These are phyloP conservation scores for Pterocles burchelli DNA, from an alignment of 2,113 vertebrate species.

Conservation along the genomic window DNA sequence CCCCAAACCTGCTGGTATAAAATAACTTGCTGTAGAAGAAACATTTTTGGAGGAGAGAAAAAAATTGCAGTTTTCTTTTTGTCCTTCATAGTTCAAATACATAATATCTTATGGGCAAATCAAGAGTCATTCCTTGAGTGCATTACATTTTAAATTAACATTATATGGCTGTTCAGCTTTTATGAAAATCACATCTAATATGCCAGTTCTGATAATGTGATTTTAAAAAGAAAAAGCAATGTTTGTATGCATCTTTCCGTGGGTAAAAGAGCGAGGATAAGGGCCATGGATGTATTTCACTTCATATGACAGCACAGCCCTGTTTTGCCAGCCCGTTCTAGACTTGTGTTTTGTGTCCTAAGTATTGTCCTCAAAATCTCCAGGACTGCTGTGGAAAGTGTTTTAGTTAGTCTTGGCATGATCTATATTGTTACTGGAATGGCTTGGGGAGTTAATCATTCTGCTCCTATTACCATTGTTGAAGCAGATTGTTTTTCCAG, in stretches of 20 bases:
- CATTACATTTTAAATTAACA: neutral
- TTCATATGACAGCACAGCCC: neutral
- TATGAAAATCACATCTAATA: neutral
- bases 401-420: conserved; percentile 30
- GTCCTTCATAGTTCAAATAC: neutral
- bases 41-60: neutral
- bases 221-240: neutral
- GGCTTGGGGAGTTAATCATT: conserved; percentile 7
- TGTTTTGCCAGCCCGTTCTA: neutral
- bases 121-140: neutral
- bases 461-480: conserved; percentile 18
- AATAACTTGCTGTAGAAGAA: neutral
- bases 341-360: neutral
- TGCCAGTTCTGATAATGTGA: neutral
- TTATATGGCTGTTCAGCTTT: neutral
- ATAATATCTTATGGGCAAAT: neutral
- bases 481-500: conserved; percentile 50
- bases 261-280: neutral
- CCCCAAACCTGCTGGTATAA: neutral
- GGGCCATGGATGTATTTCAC: neutral
- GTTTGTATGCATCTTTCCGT: neutral
- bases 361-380: neutral
- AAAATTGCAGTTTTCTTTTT: neutral
- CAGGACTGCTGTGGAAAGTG: neutral
- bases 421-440: conserved; percentile 36